These are phyloP conservation scores for Tangara arthus DNA, from an alignment of 2,797 vertebrate species.

Conservation along the genomic window DNA sequence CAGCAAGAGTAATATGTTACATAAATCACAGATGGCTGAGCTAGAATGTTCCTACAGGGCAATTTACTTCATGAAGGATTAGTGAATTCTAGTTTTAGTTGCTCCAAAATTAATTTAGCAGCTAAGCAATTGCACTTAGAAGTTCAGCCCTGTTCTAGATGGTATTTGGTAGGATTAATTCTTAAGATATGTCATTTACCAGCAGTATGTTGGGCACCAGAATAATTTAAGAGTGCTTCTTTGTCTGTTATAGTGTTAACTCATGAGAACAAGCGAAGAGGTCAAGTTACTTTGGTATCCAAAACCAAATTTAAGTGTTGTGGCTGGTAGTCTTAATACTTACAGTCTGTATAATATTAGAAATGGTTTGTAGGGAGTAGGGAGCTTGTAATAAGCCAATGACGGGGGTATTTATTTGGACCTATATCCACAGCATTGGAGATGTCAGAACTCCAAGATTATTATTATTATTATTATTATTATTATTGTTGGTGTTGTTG, in stretches of 20 bases:
- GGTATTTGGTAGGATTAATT: neutral
- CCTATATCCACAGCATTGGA: neutral
- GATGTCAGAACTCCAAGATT: neutral
- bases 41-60: constrained; percentile 32
- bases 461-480: too few species aligned
- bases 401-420: neutral
- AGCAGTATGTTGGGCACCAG: neutral
- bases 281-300: neutral
- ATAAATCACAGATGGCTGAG: constrained; percentile 48
- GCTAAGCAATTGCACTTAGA: neutral
- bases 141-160: neutral
- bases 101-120: constrained; percentile 25
- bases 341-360: neutral
- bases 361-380: neutral
- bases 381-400: neutral
- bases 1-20: constrained; percentile 5
- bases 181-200: neutral
- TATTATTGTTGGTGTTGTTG: too few species aligned
- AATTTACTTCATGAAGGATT: constrained; percentile 9
- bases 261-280: neutral
- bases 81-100: constrained; percentile 25
- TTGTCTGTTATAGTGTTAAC: neutral
- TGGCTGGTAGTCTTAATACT: neutral
- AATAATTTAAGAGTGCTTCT: neutral
- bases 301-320: neutral